A percentile compares a stretch with the other conserved stretches of the same genome.
These are phyloP conservation scores for Anhinga rufa DNA, from an alignment of 2,113 vertebrate species.

Conservation along the genomic window DNA sequence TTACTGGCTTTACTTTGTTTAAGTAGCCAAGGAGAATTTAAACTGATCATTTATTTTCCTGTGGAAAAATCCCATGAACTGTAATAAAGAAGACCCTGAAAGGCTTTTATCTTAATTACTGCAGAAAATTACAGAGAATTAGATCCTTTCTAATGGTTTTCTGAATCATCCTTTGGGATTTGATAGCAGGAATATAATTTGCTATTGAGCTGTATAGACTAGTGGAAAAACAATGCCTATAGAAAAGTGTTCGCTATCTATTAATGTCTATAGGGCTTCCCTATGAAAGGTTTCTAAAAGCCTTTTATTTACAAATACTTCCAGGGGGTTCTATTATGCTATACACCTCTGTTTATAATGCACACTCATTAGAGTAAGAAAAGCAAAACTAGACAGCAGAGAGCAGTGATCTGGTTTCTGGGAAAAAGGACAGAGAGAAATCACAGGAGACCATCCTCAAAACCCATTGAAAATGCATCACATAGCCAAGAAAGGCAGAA, in stretches of 20 bases:
- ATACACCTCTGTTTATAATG: neutral
- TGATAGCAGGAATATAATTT: slow-evolving; percentile 33
- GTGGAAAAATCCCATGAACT: slow-evolving; percentile 24
- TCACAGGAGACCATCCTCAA: neutral
- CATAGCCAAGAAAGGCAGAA: neutral
- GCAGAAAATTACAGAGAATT: slow-evolving; percentile 49
- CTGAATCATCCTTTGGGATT: slow-evolving; percentile 27
- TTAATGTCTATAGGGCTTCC: neutral
- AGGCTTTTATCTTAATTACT: slow-evolving; percentile 59
- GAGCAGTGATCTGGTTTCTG: neutral
- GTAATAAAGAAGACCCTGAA: slow-evolving; percentile 29
- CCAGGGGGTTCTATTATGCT: neutral
- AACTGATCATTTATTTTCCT: slow-evolving; percentile 18
- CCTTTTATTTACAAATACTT: slow-evolving; percentile 18
- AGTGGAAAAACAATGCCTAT: slow-evolving; percentile 5
- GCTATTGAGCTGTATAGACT: slow-evolving; percentile 19
- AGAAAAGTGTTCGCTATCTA: slow-evolving; percentile 4
- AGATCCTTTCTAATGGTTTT: slow-evolving; percentile 47
- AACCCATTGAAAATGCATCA: neutral
- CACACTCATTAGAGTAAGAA: neutral
- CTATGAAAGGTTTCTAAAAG: slow-evolving; percentile 13
- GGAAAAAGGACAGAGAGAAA: neutral
- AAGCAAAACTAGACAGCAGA: neutral
- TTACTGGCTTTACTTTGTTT: neutral
- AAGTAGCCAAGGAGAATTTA: slow-evolving; percentile 25